Percentiles rank a stretch among this genome's conserved stretches.
phyloP scores from a whole-genome alignment of 2,113 vertebrate genomes.

The Psettodes erumei region DNA sequence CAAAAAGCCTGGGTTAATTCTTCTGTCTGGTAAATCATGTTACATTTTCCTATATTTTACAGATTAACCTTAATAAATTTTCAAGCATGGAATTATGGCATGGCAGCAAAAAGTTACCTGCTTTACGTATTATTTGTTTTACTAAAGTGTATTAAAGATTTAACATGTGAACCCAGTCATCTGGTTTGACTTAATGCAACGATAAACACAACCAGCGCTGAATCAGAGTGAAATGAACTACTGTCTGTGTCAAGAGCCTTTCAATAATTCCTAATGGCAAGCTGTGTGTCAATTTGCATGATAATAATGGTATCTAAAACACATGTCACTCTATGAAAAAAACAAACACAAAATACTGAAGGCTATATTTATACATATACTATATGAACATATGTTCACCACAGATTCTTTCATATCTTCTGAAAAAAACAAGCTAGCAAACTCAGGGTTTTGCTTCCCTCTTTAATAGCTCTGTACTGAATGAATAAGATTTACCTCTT shows the following conservation, averaged over 20 bases:
- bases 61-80: conserved; percentile 51
- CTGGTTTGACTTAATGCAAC: conserved; percentile 62
- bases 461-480: not conserved
- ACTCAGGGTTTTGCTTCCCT: not conserved
- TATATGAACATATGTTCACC: not conserved
- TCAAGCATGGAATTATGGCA: conserved; percentile 32
- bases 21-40: conserved; percentile 48
- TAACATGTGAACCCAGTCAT: conserved; percentile 56
- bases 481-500: not conserved
- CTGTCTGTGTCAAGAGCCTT: conserved; percentile 45
- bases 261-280: conserved; percentile 12
- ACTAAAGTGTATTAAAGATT: conserved; percentile 52
- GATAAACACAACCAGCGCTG: conserved; percentile 47
- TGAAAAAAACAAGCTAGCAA: not conserved
- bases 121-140: conserved; percentile 51
- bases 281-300: conserved; percentile 1
- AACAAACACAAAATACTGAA: not conserved
- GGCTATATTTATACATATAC: no score
- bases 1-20: conserved; percentile 53
- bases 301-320: conserved; percentile 27
- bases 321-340: conserved; percentile 20
- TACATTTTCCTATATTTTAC: conserved; percentile 55
- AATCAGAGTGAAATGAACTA: conserved; percentile 48
- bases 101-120: conserved; percentile 23
- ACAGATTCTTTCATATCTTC: not conserved